A percentile compares a stretch with the other conserved stretches of the same genome.
Evolutionary conservation across 2,888 invertebrate species (phyloP).

Genomic region (Vesta saturnalis): DNA sequence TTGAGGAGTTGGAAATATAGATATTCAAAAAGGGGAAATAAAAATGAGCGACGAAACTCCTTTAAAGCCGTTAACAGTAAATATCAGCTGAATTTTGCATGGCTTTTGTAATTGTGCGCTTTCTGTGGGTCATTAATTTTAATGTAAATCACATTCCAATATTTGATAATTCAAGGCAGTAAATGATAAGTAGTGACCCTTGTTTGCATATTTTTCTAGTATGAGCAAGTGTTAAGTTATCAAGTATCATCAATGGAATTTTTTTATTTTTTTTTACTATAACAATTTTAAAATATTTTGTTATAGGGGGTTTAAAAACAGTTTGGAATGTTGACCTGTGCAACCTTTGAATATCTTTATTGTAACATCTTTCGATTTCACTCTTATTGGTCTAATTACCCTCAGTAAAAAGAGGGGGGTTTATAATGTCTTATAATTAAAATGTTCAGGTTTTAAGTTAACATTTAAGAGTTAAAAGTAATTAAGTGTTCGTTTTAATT

Average conservation of each 20-base stretch:
- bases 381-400: constrained; percentile 27
- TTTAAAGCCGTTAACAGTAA: constrained; percentile 30
- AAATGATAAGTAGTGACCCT: no score
- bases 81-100: not conserved
- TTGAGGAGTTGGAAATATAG: constrained; percentile 14
- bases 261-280: no score
- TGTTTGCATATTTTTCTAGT: no score
- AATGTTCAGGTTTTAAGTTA: constrained; percentile 15
- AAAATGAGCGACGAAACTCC: constrained; percentile 31
- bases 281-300: no score
- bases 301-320: not conserved
- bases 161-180: no score
- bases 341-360: constrained; percentile 25
- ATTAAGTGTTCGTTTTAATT: not conserved
- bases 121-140: no score
- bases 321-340: constrained; percentile 17
- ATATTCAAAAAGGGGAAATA: constrained; percentile 11
- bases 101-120: not conserved
- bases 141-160: not conserved
- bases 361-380: constrained; percentile 14
- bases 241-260: no score
- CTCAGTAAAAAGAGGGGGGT: constrained; percentile 10
- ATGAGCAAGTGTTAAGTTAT: no score
- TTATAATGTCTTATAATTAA: constrained; percentile 18
- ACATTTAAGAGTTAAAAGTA: constrained; percentile 19